Evolutionary conservation across 2,797 vertebrate species (phyloP).

Genomic region (Arnoldichthys spilopterus): DNA sequence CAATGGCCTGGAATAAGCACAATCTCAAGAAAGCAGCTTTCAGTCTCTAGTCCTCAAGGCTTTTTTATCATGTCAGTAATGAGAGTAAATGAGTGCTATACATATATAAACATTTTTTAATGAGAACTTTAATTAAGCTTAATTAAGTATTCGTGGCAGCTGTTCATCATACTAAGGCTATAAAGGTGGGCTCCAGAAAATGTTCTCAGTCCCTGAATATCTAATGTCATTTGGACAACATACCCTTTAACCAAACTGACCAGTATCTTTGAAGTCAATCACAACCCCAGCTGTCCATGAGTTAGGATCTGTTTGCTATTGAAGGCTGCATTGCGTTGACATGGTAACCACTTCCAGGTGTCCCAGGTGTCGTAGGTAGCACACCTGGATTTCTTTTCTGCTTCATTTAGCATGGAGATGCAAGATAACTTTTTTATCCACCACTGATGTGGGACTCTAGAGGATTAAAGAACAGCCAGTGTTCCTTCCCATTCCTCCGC

Average conservation of each 20-base stretch:
- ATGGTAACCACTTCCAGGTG: slow-evolving; percentile 12
- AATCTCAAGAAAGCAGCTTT: too few relatives aligned
- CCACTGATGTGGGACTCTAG: not conserved
- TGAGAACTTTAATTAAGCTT: too few relatives aligned
- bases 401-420: not conserved
- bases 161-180: not conserved
- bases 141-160: too few relatives aligned
- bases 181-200: not conserved
- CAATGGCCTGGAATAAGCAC: too few relatives aligned
- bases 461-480: not conserved
- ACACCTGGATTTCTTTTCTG: slow-evolving; percentile 8
- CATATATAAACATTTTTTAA: too few relatives aligned
- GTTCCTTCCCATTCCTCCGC: not conserved
- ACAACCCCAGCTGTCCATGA: not conserved
- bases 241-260: not conserved
- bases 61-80: too few relatives aligned
- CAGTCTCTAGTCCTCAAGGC: too few relatives aligned
- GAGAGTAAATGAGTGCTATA: too few relatives aligned
- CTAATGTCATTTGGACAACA: not conserved
- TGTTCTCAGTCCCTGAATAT: not conserved
- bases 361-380: not conserved
- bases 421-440: not conserved
- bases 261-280: not conserved
- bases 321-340: not conserved
- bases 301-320: not conserved